A percentile compares a stretch with the other conserved stretches of the same genome.
phyloP scores from a whole-genome alignment of 2,797 vertebrate species.

The Alectoris magna region DNA sequence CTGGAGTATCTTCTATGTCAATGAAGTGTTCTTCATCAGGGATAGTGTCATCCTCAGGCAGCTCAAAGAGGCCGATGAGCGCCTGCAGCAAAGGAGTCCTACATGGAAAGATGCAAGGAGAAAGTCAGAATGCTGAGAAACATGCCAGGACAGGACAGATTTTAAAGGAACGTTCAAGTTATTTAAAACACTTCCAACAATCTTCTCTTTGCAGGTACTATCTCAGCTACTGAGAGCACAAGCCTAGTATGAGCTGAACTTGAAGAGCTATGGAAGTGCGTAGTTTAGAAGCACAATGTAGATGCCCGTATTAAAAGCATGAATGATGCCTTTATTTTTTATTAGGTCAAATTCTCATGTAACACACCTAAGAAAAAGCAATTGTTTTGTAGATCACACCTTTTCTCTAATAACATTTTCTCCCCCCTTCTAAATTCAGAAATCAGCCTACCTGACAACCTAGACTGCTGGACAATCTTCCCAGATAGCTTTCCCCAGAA shows the following conservation, averaged over 20 bases:
- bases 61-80: slow-evolving; percentile 95
- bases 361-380: background rate
- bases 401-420: background rate
- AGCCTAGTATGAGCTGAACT: background rate
- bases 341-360: background rate
- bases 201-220: background rate
- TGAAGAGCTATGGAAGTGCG: background rate
- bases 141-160: accelerated
- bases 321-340: background rate
- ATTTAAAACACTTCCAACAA: background rate
- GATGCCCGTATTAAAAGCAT: background rate
- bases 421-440: background rate
- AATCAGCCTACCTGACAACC: background rate
- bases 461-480: background rate
- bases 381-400: background rate
- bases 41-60: slow-evolving; percentile 96
- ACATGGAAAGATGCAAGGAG: background rate
- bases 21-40: slow-evolving; percentile 99
- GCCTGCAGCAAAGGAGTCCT: slow-evolving; percentile 96
- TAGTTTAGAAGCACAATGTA: background rate
- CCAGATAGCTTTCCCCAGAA: background rate
- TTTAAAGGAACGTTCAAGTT: background rate
- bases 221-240: background rate
- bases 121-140: background rate
- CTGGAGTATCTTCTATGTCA: slow-evolving; percentile 97